Evolutionary conservation across 2,113 vertebrate species (phyloP).

Genomic region (Mustela nigripes): DNA sequence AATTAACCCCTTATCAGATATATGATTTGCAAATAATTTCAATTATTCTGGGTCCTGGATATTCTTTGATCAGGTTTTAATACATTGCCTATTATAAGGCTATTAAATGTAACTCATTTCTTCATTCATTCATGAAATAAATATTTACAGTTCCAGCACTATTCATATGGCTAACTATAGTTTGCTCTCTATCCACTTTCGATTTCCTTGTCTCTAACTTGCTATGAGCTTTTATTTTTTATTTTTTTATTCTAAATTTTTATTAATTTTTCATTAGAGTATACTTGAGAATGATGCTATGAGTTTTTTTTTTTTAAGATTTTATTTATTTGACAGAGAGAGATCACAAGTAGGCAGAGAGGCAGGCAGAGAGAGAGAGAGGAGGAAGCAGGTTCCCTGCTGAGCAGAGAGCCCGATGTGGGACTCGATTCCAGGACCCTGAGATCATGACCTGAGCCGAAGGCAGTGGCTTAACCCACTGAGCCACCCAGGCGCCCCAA

Average conservation of each 20-base stretch:
- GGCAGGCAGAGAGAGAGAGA: too few species aligned
- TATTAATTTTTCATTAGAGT: too few species aligned
- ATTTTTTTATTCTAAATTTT: too few species aligned
- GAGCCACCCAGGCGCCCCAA: too few species aligned
- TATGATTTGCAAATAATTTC: neutral
- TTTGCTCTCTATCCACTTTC: neutral
- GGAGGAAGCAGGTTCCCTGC: too few species aligned
- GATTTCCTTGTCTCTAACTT: neutral
- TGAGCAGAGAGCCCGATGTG: too few species aligned
- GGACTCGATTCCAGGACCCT: too few species aligned
- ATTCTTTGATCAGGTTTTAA: neutral
- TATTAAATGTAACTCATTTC: neutral
- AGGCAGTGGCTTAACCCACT: too few species aligned
- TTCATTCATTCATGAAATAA: neutral
- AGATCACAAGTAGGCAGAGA: too few species aligned
- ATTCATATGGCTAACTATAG: neutral
- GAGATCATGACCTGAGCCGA: too few species aligned
- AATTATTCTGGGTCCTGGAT: neutral
- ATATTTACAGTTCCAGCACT: neutral
- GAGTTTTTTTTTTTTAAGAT: neutral
- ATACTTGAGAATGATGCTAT: too few species aligned
- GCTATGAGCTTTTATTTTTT: neutral
- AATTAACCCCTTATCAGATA: neutral
- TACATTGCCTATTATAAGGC: neutral
- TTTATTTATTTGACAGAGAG: too few species aligned